Percentiles rank a stretch among this genome's conserved stretches.
Conservation (phyloP, 1,140 invertebrate species). For the Drosophila truncata region DNA sequence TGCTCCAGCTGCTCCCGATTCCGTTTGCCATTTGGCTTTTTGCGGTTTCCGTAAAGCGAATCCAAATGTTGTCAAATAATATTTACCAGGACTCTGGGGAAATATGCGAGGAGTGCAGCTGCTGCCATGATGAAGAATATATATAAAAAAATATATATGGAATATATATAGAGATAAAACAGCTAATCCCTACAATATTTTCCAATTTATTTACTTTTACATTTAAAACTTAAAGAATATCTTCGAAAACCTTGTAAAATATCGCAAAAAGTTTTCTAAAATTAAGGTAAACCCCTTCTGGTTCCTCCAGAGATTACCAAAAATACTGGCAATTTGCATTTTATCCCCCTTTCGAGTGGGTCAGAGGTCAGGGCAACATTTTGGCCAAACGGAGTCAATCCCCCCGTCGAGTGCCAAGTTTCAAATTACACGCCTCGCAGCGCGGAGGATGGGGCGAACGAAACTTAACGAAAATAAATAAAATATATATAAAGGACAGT, state of each 20-base stretch:
- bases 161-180: not conserved
- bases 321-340: slow-evolving; percentile 23
- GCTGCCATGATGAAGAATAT: not conserved
- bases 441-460: not conserved
- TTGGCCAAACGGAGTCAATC: slow-evolving; percentile 3
- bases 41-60: slow-evolving; percentile 49
- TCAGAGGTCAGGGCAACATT: slow-evolving; percentile 16
- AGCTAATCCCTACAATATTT: not conserved
- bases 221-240: not conserved
- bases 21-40: slow-evolving; percentile 56
- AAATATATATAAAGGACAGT: slow-evolving; percentile 65
- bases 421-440: slow-evolving; percentile 77
- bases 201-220: too few relatives aligned
- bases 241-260: not conserved
- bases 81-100: slow-evolving; percentile 58
- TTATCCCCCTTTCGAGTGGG: not conserved
- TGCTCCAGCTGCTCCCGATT: slow-evolving; percentile 2
- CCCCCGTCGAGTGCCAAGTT: slow-evolving; percentile 63
- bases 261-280: not conserved
- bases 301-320: not conserved
- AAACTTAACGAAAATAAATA: slow-evolving; percentile 61
- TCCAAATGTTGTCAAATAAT: slow-evolving; percentile 80
- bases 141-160: not conserved
- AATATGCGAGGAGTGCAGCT: slow-evolving; percentile 11
- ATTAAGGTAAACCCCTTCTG: not conserved